Percentiles rank a stretch among this genome's conserved stretches.
Evolutionary conservation across 2,888 invertebrate genomes (phyloP).

Genomic region (Geophilus truncorum): DNA sequence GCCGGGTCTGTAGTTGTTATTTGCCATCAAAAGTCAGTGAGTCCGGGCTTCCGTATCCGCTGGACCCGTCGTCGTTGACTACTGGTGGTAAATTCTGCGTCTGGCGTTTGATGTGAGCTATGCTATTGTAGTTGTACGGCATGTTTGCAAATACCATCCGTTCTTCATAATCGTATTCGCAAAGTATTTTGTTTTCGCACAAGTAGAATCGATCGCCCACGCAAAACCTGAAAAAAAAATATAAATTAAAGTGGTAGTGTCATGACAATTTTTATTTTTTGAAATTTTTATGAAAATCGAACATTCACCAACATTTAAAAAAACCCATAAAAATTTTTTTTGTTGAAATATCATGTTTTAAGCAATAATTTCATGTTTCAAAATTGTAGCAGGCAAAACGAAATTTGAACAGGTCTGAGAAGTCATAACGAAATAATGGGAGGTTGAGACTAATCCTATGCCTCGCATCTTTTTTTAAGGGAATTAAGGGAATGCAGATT

Average conservation of each 20-base stretch:
- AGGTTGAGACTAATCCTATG: too few species aligned
- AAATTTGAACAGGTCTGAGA: too few species aligned
- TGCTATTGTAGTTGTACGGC: conserved; percentile 77
- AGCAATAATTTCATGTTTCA: too few species aligned
- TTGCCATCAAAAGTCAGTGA: conserved; percentile 57
- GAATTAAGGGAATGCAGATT: too few species aligned
- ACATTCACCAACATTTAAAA: background rate
- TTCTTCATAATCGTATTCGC: conserved; percentile 92
- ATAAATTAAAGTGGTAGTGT: background rate
- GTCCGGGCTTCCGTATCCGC: conserved; percentile 74
- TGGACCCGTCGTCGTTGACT: conserved; percentile 62
- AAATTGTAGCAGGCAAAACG: too few species aligned
- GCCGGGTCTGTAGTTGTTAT: conserved; percentile 31
- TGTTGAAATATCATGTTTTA: too few species aligned
- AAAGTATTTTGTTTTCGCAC: conserved; percentile 88
- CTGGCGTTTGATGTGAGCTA: conserved; percentile 66
- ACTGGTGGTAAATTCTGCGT: conserved; percentile 44
- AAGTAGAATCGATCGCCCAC: conserved; percentile 89
- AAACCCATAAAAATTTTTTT: too few species aligned
- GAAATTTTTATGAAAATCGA: background rate
- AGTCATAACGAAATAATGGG: too few species aligned
- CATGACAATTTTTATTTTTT: too few species aligned
- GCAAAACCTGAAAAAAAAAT: conserved; percentile 68
- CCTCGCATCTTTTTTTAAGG: too few species aligned
- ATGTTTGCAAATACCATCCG: conserved; percentile 83